Conservation (phyloP, 2,113 vertebrate genomes). For the Muntiacus reevesi region DNA sequence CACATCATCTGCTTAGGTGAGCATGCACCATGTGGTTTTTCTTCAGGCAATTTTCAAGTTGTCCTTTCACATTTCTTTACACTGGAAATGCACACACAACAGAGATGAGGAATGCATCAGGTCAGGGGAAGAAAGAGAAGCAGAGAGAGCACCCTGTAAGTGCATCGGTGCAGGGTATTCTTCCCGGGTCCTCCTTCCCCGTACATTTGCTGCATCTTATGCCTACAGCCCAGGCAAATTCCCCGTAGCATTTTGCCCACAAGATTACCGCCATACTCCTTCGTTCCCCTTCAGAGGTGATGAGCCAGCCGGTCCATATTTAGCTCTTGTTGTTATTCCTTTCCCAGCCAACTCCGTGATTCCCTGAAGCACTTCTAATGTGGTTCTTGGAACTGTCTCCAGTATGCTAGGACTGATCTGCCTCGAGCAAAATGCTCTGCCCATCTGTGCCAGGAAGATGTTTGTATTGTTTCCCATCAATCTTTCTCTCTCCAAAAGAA, state of each 20-base stretch:
- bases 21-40: background rate
- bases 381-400: constrained; percentile 15
- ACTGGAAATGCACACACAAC: background rate
- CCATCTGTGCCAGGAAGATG: constrained; percentile 18
- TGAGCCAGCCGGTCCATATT: background rate
- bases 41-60: constrained; percentile 54
- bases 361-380: background rate
- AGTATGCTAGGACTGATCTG: background rate
- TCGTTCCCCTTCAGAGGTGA: background rate
- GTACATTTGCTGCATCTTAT: background rate
- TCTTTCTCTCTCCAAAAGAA: background rate
- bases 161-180: background rate
- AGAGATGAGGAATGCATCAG: background rate
- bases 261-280: background rate
- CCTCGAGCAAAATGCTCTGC: constrained; percentile 7
- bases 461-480: background rate
- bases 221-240: background rate
- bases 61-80: constrained; percentile 41
- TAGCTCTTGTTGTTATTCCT: background rate
- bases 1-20: background rate
- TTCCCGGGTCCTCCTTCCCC: background rate
- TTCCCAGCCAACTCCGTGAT: background rate
- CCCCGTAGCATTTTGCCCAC: background rate
- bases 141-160: background rate
- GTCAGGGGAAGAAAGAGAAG: background rate